phyloP scores from a whole-genome alignment of 2,113 vertebrate genomes.

The Todiramphus saurophagus region DNA sequence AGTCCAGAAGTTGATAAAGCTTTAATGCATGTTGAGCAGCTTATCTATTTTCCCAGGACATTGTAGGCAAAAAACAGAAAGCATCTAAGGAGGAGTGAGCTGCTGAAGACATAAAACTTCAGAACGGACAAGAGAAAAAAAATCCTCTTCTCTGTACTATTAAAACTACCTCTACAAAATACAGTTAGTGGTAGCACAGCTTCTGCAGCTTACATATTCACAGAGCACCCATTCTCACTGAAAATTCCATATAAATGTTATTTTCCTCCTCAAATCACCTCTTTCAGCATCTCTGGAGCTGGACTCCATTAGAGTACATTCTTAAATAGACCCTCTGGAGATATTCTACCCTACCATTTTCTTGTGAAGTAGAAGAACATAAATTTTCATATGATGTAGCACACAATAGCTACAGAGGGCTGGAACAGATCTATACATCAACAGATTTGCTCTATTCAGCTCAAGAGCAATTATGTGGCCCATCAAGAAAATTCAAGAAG shows the following conservation, averaged over 20 bases:
- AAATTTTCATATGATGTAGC: background rate
- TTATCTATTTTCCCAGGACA: slow-evolving; percentile 45
- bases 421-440: background rate
- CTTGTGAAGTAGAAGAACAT: background rate
- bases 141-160: background rate
- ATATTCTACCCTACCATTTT: background rate
- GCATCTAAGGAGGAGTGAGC: background rate
- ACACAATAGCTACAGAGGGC: background rate
- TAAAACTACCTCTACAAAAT: background rate
- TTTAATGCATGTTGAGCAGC: slow-evolving; percentile 22
- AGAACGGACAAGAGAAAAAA: background rate
- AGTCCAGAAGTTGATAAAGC: slow-evolving; percentile 11
- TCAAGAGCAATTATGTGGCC: background rate
- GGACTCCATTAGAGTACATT: background rate
- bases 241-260: background rate
- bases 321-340: background rate
- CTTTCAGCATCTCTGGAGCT: background rate
- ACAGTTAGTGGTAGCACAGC: background rate
- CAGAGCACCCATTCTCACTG: background rate
- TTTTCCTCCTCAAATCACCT: background rate
- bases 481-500: slow-evolving; percentile 3
- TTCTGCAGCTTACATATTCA: background rate
- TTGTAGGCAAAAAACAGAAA: background rate
- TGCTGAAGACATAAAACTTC: background rate
- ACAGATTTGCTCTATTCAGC: background rate